phyloP scores from a whole-genome alignment of 2,113 vertebrate genomes.

The Hypomesus transpacificus region DNA sequence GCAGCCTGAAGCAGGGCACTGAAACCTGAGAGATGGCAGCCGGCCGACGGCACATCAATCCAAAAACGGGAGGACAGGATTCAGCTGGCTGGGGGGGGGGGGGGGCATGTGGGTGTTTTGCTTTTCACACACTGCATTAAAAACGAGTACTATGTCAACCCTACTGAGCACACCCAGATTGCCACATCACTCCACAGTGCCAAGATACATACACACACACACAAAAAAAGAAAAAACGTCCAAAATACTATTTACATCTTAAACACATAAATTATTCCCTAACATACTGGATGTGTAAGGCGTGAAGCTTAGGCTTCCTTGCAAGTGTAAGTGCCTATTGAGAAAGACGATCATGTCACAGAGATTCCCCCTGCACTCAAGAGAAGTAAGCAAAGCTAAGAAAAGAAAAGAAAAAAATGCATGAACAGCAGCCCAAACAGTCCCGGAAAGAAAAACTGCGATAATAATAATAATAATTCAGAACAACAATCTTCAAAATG shows the following conservation, averaged over 20 bases:
- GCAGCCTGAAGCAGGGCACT: conserved; percentile 33
- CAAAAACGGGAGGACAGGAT: conserved; percentile 42
- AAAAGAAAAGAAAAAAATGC: conserved; percentile 21
- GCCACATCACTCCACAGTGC: conserved; percentile 40
- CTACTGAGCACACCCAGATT: conserved; percentile 46
- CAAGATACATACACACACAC: conserved; percentile 31
- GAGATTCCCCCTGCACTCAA: conserved; percentile 17
- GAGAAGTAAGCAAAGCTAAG: conserved; percentile 20
- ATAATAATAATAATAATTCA: conserved; percentile 44
- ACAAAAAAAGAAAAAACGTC: conserved; percentile 27
- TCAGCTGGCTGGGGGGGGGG: conserved; percentile 52
- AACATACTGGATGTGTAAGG: conserved; percentile 60
- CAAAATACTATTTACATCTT: conserved; percentile 67
- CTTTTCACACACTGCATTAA: conserved; percentile 51
- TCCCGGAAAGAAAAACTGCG: conserved; percentile 12
- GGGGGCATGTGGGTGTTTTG: conserved; percentile 1
- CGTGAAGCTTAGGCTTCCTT: conserved; percentile 42
- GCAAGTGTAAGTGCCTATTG: conserved; percentile 40
- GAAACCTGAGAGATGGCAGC: conserved; percentile 57
- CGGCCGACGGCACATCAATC: conserved; percentile 49
- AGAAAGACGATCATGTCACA: conserved; percentile 36
- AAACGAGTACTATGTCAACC: conserved; percentile 41
- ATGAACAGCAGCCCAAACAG: conserved; percentile 29
- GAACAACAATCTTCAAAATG: conserved; percentile 49
- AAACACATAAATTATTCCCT: conserved; percentile 67